Evolutionary conservation across 2,797 vertebrate species (phyloP), one percentile per base, ranked within the genome.

Genomic region (Sternarchorhynchus goeldii): DNA sequence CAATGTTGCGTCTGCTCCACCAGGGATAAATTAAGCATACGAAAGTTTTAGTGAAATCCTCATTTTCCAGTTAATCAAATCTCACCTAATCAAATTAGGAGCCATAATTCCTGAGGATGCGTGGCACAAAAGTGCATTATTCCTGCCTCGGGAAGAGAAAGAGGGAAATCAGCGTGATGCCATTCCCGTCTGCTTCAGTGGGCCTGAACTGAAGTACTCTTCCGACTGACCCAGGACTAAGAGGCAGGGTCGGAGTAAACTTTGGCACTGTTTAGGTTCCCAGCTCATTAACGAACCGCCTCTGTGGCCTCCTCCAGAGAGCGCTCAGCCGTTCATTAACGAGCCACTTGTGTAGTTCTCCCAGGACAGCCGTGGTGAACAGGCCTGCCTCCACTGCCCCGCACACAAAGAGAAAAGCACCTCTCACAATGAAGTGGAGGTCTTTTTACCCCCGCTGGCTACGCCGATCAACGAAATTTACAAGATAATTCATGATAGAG

Each of bases 31-130:
- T 99, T 97, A 99, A 99, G 96, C 96, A 95, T 99, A 97, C 97
- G 96, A 99, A 99, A 98, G 96, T 98, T 96, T 98, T 96, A 95
- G 97, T 96, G 97, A 98, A 99, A 96, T 96, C 96, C 97, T 98
- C 96, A 99, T 99, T 99, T 99, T 99, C 97, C 97, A 98, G 97
- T 97, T 99, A 99, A 99, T 99, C 97, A 98, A 98, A 99, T 99
- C 97, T 98, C 95, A 94, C 96, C 96, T 99, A 99, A 99, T 99
- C 97, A 98, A 99, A 99, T 99, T 99, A 99, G 97, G 94, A 94
- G 95, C 95, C 95, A 97, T 98, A 99, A 99, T 98, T 99, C 96
- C 96, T 95, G 95, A 97, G 96, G 96, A 98, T 98, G 95, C 95
- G 92, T 92, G 93, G 95, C 95, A 97, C 96, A 96, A 94, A 97